phyloP scores from a whole-genome alignment of 2,797 vertebrate genomes.

The Dendrocincla tyrannina region DNA sequence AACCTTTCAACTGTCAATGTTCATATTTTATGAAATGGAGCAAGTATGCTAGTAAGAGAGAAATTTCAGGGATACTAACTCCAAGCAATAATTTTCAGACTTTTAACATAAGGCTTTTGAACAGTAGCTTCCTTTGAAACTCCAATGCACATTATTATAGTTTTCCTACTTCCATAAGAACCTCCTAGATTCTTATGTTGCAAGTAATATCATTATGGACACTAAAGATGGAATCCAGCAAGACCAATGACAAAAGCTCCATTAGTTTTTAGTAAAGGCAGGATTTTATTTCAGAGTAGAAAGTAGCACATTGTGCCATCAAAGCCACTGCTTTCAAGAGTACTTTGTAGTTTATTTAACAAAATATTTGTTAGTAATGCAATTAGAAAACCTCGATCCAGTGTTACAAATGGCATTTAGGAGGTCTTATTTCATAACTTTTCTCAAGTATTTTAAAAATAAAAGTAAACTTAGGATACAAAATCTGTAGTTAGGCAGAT shows the following conservation, averaged over 20 bases:
- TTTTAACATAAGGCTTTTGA: background rate
- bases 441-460: background rate
- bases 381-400: background rate
- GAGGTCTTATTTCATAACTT: background rate
- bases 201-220: background rate
- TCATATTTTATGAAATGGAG: background rate
- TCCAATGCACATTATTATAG: accelerated
- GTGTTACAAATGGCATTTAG: background rate
- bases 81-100: background rate
- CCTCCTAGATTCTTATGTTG: background rate
- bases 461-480: background rate
- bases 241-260: background rate
- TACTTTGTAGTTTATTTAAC: background rate
- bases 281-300: background rate
- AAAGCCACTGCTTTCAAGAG: background rate
- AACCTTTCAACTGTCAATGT: background rate
- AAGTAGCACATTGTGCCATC: background rate
- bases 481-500: background rate
- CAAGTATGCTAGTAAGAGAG: background rate
- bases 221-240: background rate
- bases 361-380: background rate
- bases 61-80: background rate
- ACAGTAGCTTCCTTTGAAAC: background rate
- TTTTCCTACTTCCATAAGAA: background rate
- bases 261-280: background rate